phyloP scores from a whole-genome alignment of 2,797 vertebrate species.

The Thamnophis elegans region DNA sequence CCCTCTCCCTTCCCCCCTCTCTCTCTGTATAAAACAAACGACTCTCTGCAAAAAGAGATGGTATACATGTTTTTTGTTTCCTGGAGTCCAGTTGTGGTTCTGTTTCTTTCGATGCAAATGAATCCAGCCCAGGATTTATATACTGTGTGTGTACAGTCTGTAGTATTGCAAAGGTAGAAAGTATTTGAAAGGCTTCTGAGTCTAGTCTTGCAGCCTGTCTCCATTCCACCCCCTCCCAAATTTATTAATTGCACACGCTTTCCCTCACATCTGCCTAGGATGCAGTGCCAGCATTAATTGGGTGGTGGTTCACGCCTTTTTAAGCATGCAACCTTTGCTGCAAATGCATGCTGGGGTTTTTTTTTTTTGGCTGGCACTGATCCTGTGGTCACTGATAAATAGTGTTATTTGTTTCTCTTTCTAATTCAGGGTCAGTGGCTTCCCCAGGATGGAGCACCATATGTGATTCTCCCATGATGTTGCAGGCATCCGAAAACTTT shows the following conservation, averaged over 20 bases:
- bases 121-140: neutral
- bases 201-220: neutral
- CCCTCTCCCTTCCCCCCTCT: too few relatives aligned
- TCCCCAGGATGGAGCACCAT: neutral
- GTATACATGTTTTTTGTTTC: neutral
- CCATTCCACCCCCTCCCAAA: neutral
- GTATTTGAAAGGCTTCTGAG: neutral
- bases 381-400: neutral
- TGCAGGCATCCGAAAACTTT: neutral
- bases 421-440: neutral
- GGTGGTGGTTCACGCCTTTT: neutral
- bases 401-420: neutral
- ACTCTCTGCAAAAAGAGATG: neutral
- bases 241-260: neutral
- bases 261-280: neutral
- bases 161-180: neutral
- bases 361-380: neutral
- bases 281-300: neutral
- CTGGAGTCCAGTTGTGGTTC: neutral
- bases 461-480: neutral
- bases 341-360: neutral
- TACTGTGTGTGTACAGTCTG: neutral
- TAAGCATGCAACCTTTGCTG: neutral
- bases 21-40: neutral
- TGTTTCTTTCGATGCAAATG: neutral